Percentiles rank a stretch among this genome's conserved stretches.
Evolutionary conservation across 2,888 invertebrate genomes (phyloP).

Genomic region (Eugnorisma glareosa): DNA sequence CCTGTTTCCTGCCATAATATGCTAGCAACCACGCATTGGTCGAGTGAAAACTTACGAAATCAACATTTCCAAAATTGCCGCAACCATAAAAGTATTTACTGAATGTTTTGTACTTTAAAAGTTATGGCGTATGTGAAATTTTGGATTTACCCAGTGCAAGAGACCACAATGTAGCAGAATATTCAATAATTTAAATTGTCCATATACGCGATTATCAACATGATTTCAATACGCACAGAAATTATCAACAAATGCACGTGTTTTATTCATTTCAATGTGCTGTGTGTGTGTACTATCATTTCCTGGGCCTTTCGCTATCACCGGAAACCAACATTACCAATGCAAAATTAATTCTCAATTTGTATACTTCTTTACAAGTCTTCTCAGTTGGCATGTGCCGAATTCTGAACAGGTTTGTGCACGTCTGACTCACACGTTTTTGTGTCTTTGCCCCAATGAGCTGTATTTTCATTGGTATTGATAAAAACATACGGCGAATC

Average conservation of each 20-base stretch:
- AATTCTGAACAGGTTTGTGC: slow-evolving; percentile 50
- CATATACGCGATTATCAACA: background rate
- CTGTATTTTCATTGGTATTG: slow-evolving; percentile 16
- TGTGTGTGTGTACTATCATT: slow-evolving; percentile 34
- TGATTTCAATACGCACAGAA: background rate
- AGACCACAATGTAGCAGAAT: background rate
- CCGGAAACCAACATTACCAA: slow-evolving; percentile 9
- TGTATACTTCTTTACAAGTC: slow-evolving; percentile 28
- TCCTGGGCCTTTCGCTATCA: slow-evolving; percentile 40
- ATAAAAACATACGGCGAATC: background rate
- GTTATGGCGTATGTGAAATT: background rate
- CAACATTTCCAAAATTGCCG: slow-evolving; percentile 1
- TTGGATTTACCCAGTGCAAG: background rate
- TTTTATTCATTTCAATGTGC: slow-evolving; percentile 4
- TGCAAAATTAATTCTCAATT: slow-evolving; percentile 25
- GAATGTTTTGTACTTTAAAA: background rate
- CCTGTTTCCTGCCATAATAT: background rate
- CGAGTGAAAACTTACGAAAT: background rate
- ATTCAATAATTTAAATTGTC: background rate
- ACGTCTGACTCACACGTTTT: slow-evolving; percentile 32
- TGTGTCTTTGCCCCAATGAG: slow-evolving; percentile 9
- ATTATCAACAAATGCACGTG: slow-evolving; percentile 61
- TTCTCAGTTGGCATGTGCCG: slow-evolving; percentile 20
- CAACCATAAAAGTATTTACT: background rate
- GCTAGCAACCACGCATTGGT: background rate